Percentiles rank a stretch among this genome's conserved stretches.
Conservation (phyloP, 2,113 vertebrate genomes). For the Anthoscopus minutus region DNA sequence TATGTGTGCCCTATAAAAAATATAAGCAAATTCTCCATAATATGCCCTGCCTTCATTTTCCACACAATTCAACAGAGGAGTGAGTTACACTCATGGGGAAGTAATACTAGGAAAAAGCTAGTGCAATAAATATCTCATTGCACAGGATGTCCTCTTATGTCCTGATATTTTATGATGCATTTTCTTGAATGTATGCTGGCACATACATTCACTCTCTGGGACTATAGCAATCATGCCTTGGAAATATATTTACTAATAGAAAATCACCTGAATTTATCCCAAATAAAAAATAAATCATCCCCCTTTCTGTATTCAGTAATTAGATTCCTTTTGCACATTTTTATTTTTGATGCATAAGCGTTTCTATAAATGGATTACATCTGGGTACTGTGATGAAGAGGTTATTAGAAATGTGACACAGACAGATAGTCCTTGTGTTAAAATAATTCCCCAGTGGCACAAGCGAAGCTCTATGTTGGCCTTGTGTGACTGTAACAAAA, state of each 20-base stretch:
- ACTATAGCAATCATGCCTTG: not conserved
- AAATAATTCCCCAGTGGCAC: not conserved
- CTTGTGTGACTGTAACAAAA: not conserved
- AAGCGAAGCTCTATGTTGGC: not conserved
- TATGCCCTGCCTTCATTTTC: not conserved
- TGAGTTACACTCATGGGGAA: not conserved
- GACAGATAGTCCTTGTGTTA: not conserved
- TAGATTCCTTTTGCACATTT: slow-evolving; percentile 10
- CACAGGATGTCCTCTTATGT: not conserved
- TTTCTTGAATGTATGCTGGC: not conserved
- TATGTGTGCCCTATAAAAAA: not conserved
- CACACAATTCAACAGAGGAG: not conserved
- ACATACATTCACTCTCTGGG: not conserved
- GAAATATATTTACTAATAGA: not conserved
- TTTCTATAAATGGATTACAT: slow-evolving; percentile 33
- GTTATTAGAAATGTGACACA: slow-evolving; percentile 28
- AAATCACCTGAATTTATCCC: not conserved
- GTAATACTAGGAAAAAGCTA: not conserved
- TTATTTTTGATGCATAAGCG: slow-evolving; percentile 8
- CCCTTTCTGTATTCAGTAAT: not conserved
- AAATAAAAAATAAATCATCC: not conserved
- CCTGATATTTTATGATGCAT: not conserved
- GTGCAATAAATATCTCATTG: not conserved
- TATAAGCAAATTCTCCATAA: not conserved
- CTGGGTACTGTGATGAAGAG: slow-evolving; percentile 9